Percentiles rank a stretch among this genome's conserved stretches.
phyloP scores from a whole-genome alignment of 1,140 invertebrate species.

The Sitodiplosis mosellana region DNA sequence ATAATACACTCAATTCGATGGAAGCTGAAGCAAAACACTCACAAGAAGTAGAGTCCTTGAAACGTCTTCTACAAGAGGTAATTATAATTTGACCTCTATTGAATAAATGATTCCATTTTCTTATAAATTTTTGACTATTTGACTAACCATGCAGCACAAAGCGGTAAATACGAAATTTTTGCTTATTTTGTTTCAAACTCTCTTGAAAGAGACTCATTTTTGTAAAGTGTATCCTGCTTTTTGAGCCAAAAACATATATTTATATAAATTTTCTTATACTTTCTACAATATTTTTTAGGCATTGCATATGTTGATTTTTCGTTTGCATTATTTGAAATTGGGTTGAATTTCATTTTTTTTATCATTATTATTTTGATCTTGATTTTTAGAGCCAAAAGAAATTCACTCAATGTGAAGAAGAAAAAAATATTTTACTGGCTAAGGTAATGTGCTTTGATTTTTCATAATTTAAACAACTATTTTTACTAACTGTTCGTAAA shows the following conservation, averaged over 20 bases:
- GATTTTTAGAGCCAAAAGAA: constrained; percentile 21
- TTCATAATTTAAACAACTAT: too few relatives aligned
- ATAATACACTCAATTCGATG: constrained; percentile 23
- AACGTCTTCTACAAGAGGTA: constrained; percentile 56
- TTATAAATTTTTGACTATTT: too few relatives aligned
- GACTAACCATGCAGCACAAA: constrained; percentile 1
- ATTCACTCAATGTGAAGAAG: constrained; percentile 22
- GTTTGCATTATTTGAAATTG: too few relatives aligned
- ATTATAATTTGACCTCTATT: neutral
- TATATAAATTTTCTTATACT: too few relatives aligned
- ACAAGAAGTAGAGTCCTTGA: constrained; percentile 41
- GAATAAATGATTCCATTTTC: too few relatives aligned
- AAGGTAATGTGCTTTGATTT: constrained; percentile 20
- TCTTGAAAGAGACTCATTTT: too few relatives aligned
- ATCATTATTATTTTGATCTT: constrained; percentile 7
- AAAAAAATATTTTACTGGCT: constrained; percentile 19
- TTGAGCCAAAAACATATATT: too few relatives aligned
- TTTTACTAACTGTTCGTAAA: neutral
- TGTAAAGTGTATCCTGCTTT: too few relatives aligned
- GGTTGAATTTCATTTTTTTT: constrained; percentile 28
- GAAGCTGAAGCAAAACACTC: constrained; percentile 27
- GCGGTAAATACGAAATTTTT: constrained; percentile 5
- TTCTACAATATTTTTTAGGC: constrained; percentile 11
- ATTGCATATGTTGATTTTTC: too few relatives aligned
- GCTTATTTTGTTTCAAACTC: too few relatives aligned